Conservation (phyloP, 2,797 vertebrate genomes). For the Cynodonichthys magdalenae region DNA sequence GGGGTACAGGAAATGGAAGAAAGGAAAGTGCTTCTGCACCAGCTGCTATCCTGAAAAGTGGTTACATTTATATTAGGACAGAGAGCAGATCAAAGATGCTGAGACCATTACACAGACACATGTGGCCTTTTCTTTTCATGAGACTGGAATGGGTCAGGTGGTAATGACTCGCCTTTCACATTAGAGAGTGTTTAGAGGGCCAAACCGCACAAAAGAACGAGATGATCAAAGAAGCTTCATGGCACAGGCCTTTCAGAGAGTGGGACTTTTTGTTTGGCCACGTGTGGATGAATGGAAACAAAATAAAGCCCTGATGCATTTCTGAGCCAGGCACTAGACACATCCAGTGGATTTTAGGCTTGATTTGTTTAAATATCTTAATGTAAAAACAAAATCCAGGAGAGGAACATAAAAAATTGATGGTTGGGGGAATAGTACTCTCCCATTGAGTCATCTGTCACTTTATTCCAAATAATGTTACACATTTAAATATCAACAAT, state of each 20-base stretch:
- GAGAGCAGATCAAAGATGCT: conserved; percentile 63
- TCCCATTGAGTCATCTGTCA: not conserved
- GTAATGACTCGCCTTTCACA: conserved; percentile 62
- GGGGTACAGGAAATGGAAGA: conserved; percentile 70
- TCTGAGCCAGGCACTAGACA: not conserved
- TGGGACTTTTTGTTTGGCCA: conserved; percentile 10
- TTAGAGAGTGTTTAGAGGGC: conserved; percentile 59
- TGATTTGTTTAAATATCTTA: not conserved
- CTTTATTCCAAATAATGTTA: no score
- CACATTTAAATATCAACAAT: no score
- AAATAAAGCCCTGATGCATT: conserved; percentile 1
- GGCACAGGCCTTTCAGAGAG: conserved; percentile 24
- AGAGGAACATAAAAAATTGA: not conserved
- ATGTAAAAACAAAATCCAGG: not conserved
- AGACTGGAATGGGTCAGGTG: conserved; percentile 63
- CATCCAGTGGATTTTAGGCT: not conserved
- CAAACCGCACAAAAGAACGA: conserved; percentile 48
- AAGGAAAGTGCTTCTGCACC: conserved; percentile 65
- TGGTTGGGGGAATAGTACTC: no score
- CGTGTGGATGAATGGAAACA: conserved; percentile 18
- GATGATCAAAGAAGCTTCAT: conserved; percentile 57
- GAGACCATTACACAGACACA: conserved; percentile 60
- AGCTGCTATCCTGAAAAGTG: conserved; percentile 75
- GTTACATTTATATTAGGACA: conserved; percentile 60
- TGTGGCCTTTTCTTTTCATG: conserved; percentile 58